Base-by-base conservation (phyloP, 2,797 vertebrate species). In the Malurus splendens region DNA sequence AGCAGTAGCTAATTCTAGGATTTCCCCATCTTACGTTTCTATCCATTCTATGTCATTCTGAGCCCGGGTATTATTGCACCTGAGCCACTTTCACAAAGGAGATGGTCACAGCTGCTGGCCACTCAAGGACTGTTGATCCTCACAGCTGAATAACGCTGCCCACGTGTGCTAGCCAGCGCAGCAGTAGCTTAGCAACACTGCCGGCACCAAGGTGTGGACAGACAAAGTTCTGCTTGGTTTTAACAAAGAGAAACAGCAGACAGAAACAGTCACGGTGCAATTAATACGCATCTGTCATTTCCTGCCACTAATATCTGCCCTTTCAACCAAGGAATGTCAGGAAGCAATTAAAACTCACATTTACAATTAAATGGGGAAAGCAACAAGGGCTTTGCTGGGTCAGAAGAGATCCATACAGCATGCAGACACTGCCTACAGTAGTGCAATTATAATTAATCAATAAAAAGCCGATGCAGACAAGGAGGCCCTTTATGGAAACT, bases 91-190 rank as follows among this genome's bases (percentile, higher is more conserved):
- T 39, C 18, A 38, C 0, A 1, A 45, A 82, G 56, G 48, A 5
- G 1, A 16, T 7, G 48, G 38, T n/a, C 38, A 15, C 0, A 0
- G 6, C 7, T 50, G 30, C 24, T 42, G 65, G n/a, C 0, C 1
- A 2, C 16, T 32, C 47, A 15, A 41, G 24, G n/a, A 5, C 25
- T 7, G 14, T 23, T 54, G 44, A n/a, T 72, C 30, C 30, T 62
- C 65, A 11, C 24, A 52, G 50, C n/a, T 39, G 54, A 44, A 54
- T 5, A 22, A 39, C 42, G 64, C 41, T 89, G 60, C 54, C 38
- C 64, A 17, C 0, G 0, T 30, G 24, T 55, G 52, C 47, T 88
- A 78, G 33, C 16, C 48, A 64, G 67, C 54, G 20, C 55, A 82
- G 52, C 64, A 71, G 75, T 44, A 94, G 68, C 86, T 68, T 84